Evolutionary conservation across 2,888 invertebrate species (phyloP), one percentile per base, ranked within the genome.

Genomic region (Cordylochernes scorpioides): DNA sequence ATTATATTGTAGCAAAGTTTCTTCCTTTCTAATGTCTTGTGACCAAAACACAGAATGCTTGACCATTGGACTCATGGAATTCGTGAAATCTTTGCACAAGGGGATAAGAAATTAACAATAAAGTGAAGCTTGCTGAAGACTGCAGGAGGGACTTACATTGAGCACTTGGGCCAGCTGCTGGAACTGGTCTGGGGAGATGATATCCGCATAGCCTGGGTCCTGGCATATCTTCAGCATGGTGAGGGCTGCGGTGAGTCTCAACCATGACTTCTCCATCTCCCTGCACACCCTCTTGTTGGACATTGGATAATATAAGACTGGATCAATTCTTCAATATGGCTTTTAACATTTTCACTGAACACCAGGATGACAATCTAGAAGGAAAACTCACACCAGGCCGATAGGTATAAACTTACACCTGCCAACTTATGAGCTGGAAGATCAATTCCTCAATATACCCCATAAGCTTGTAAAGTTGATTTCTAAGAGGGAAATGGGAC

Each of bases 201-300:
- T 77, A 52, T 86, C 86, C 1, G 82, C 78, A 31, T 86, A 91
- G 27, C 78, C 77, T 49, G 82, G 82, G 53, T 88, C 88, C 48
- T 88, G 86, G 55, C 84, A 86, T 25, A 94, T 73, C 58, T 88
- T 91, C 30, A 94, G 58, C 74, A 91, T 82, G 27, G 84, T 80
- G 50, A 77, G 75, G 31, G 84, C 91, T 4, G 91, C 88, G 8
- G 77, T 71, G 18, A 88, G 57, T 33, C 91, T 63, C 27, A 94
- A 52, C 67, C 86, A 80, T 3, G 88, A 77, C 69, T 80, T 80
- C 56, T 91, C 91, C 4, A 77, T 71, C 16, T 35, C 27, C 25
- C 34, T 38, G 15, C 17, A 32, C 30, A 14, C 13, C 18, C 12
- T 19, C n/a, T 19, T 19, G n/a, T n/a, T n/a, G n/a, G n/a, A n/a